A percentile compares a stretch with the other conserved stretches of the same genome.
Conservation (phyloP, 2,888 invertebrate genomes). For the Philonicus albiceps region DNA sequence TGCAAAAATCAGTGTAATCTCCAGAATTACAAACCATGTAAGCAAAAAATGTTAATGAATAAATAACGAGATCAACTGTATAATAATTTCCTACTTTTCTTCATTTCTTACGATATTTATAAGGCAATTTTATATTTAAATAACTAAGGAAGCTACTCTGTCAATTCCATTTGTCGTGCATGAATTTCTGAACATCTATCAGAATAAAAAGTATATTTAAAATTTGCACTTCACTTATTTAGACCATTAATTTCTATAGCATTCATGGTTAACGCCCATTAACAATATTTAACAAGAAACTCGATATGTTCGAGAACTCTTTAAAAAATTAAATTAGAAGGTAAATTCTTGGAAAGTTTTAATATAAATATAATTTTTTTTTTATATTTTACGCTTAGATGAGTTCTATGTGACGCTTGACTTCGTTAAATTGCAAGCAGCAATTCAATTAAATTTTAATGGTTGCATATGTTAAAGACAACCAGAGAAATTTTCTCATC, state of each 20-base stretch:
- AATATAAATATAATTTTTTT: no score
- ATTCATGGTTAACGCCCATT: neutral
- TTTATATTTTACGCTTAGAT: neutral
- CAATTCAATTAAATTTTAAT: neutral
- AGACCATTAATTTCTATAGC: neutral
- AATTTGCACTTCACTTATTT: neutral
- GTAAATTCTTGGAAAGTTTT: neutral
- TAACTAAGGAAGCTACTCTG: neutral
- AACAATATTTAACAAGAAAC: neutral
- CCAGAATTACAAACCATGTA: no score
- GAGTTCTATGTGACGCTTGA: neutral
- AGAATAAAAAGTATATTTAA: neutral
- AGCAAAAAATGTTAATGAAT: no score
- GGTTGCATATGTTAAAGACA: neutral
- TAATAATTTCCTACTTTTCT: no score
- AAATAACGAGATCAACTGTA: no score
- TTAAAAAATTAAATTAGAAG: neutral
- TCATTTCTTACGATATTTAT: no score
- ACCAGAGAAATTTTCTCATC: neutral
- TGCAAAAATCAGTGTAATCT: no score
- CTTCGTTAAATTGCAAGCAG: neutral
- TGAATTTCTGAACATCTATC: neutral
- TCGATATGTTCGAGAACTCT: neutral
- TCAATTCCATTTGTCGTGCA: neutral
- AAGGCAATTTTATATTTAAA: no score